Base-by-base conservation (phyloP, 2,113 vertebrate genomes). In the Urocolius indicus region DNA sequence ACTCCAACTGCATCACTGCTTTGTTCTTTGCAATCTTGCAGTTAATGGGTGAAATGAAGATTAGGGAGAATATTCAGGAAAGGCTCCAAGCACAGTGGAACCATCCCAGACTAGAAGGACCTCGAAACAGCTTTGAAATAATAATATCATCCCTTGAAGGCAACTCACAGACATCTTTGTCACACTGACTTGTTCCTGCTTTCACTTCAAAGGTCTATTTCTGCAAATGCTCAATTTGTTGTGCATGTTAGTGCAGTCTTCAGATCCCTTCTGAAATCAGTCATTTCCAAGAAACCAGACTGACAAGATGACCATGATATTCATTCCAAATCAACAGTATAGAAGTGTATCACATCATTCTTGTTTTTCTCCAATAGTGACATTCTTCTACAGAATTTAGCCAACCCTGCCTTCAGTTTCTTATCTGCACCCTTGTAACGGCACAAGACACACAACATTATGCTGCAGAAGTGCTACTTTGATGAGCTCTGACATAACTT, bases 1-100 rank as follows among this genome's bases (percentile, higher is more conserved):
- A 17, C 21, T 49, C 14, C 43, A 63, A 23, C 10, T 43, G 20
- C 18, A 57, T 18, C 0, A 0, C 10, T 38, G 27, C 19, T 76
- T 72, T 86, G 13, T 73, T 41, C 30, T 86, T 6, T 61, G 30
- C 22, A 17, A 23, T 3, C 29, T 67, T 63, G 32, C 16, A 46
- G 24, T 12, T 51, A 67, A 71, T 10, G 7, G 7, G 13, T 52
- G 59, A 93, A 68, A 11, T 34, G 54, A 30, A 32, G 20, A 12
- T 49, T 30, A 52, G 21, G 71, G 13, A 57, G 10, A 69, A 14
- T 6, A 76, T 21, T 5, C 38, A 69, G 11, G 32, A 45, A 45
- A 54, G 18, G 32, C 34, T 80, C 29, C 45, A 68, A 38, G 29
- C 29, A 59, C 14, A 36, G 34, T 16, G 26, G 20, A 61, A 41